Conservation (phyloP, 2,888 invertebrate genomes). For the Eupithecia dodoneata region DNA sequence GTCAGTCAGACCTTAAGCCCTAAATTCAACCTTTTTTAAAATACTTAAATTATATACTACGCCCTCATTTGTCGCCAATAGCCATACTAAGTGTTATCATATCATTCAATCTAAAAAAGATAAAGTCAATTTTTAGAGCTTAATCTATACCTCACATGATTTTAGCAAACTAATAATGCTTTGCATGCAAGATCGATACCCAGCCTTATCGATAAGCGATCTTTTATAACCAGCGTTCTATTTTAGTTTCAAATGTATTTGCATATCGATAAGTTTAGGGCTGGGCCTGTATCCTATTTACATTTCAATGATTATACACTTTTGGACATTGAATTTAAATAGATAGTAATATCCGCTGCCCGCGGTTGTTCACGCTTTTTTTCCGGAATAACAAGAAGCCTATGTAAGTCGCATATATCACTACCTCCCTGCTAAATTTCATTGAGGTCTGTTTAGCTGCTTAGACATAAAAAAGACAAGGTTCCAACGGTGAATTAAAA, state of each 20-base stretch:
- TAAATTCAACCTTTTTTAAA: too few relatives aligned
- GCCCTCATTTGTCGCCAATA: neutral
- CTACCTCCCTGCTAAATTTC: too few relatives aligned
- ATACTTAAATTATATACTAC: neutral
- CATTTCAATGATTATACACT: neutral
- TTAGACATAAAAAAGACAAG: neutral
- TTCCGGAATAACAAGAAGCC: too few relatives aligned
- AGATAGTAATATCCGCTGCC: too few relatives aligned
- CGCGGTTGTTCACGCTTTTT: too few relatives aligned
- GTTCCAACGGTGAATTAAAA: neutral
- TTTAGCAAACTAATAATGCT: neutral
- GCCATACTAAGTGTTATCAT: neutral
- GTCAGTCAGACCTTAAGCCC: too few relatives aligned
- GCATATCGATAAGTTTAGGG: neutral
- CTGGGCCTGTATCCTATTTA: neutral
- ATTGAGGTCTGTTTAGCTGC: too few relatives aligned
- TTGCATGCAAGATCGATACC: constrained; percentile 7
- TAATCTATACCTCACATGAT: neutral
- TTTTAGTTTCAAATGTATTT: neutral
- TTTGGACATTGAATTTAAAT: too few relatives aligned
- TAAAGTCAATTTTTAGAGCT: neutral
- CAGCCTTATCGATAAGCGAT: constrained; percentile 1
- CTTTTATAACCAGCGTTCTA: neutral
- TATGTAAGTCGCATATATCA: too few relatives aligned
- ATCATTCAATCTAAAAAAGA: neutral